phyloP scores from a whole-genome alignment of 2,797 vertebrate species.

The Tragopan temminckii region DNA sequence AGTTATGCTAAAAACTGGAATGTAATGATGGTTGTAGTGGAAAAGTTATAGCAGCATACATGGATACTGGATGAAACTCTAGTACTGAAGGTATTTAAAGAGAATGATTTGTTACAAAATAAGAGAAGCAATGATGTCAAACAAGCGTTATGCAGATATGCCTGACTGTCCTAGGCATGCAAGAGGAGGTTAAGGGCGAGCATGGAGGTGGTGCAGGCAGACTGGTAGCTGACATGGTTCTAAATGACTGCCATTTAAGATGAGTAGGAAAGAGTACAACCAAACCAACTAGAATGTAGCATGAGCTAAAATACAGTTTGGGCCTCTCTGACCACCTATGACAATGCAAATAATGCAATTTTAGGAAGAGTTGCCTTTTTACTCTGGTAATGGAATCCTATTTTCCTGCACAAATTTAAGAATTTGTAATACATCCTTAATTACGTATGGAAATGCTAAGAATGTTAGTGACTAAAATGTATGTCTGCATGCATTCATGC shows the following conservation, averaged over 20 bases:
- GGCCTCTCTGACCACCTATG: slow-evolving; percentile 46
- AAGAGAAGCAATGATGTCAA: slow-evolving; percentile 74
- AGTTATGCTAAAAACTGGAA: slow-evolving; percentile 80
- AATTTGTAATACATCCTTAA: slow-evolving; percentile 67
- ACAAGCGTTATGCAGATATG: slow-evolving; percentile 79
- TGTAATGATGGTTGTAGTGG: slow-evolving; percentile 81
- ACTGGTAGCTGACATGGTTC: slow-evolving; percentile 80
- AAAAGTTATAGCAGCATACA: slow-evolving; percentile 81
- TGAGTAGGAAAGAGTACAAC: slow-evolving; percentile 38
- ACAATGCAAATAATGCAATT: slow-evolving; percentile 53
- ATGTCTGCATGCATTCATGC: slow-evolving; percentile 94
- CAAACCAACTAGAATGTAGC: slow-evolving; percentile 51
- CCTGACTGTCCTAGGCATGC: slow-evolving; percentile 86
- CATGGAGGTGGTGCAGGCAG: slow-evolving; percentile 86
- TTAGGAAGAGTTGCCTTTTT: slow-evolving; percentile 69
- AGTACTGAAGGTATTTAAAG: slow-evolving; percentile 78
- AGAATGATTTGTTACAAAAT: slow-evolving; percentile 78
- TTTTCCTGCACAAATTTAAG: slow-evolving; percentile 73
- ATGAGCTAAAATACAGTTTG: slow-evolving; percentile 67
- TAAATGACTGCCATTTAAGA: slow-evolving; percentile 65
- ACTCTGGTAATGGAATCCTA: slow-evolving; percentile 57
- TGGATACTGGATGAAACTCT: slow-evolving; percentile 78
- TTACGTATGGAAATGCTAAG: slow-evolving; percentile 83
- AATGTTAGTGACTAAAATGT: slow-evolving; percentile 88
- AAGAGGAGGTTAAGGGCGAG: slow-evolving; percentile 87